Evolutionary conservation across 2,888 invertebrate species (phyloP), one percentile per base, ranked within the genome.

Genomic region (Drosophila nr. perissopoda): DNA sequence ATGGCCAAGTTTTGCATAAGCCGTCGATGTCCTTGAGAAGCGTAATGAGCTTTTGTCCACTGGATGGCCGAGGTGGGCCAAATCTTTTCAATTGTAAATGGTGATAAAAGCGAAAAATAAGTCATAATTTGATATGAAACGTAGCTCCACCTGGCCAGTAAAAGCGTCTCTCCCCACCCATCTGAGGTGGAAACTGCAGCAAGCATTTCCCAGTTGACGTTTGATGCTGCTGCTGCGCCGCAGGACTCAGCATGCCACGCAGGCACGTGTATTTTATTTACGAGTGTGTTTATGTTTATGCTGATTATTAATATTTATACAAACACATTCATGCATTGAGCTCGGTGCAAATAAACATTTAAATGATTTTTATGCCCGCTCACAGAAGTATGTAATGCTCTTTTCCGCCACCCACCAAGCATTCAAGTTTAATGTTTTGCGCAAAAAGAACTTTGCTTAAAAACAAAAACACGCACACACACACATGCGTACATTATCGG

Each of bases 341-440:
- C 76, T 29, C 29, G 56, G 31, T 36, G 40, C 70, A 81, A 69
- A 67, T 73, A 78, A 82, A 83, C 81, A 84, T 86, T 88, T 78
- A 76, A 84, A 84, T 84, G 89, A 88, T 86, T 84, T 84, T 84
- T 88, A 88, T 88, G 83, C 65, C 52, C 36, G 33, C 52, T 61
- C 75, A 69, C 80, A 85, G 58, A 77, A 85, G 74, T 83, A 67
- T 69, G 83, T 71, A 63, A 73, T 52, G 75, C 40, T 74, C 48
- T 78, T 56, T 60, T 38, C 16, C 5, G 49, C 53, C 53, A 36
- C 2, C 36, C 42, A 25, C 18, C 53, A 51, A 67, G 49, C 83
- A 85, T 85, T 86, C 71, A 76, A 76, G 82, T 83, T 88, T 86
- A 88, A 84, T 88, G 84, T 69, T 68, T 78, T 67, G 87, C 78